These are phyloP conservation scores for Atethmia centrago DNA, from an alignment of 2,888 invertebrate genomes.

Conservation along the genomic window DNA sequence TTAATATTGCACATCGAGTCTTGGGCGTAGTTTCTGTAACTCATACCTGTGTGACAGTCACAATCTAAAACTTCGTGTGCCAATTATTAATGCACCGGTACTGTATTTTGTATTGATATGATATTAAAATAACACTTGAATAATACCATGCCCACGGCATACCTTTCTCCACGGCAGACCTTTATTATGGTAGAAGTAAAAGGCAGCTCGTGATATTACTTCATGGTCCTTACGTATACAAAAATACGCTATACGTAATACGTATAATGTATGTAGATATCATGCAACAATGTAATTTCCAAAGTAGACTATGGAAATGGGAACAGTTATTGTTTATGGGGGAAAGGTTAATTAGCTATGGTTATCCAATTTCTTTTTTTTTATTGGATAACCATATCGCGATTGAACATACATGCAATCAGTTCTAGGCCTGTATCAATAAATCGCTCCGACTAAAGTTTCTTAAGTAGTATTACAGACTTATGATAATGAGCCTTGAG, in stretches of 20 bases:
- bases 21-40: background rate
- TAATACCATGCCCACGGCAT: background rate
- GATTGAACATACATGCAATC: background rate
- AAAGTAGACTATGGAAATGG: constrained; percentile 47
- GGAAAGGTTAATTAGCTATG: constrained; percentile 5
- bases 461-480: background rate
- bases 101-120: background rate
- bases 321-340: constrained; percentile 40
- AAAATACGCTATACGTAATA: constrained; percentile 2
- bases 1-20: background rate
- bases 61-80: background rate
- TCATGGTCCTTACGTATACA: constrained; percentile 6
- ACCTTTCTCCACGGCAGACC: background rate
- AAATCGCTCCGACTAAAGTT: constrained; percentile 11
- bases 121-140: background rate
- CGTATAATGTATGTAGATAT: constrained; percentile 13
- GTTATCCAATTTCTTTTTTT: background rate
- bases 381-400: background rate
- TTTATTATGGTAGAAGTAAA: background rate
- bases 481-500: background rate
- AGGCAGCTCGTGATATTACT: constrained; percentile 35
- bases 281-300: constrained; percentile 35
- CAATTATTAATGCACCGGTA: background rate
- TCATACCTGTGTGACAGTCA: background rate
- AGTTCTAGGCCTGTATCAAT: constrained; percentile 15